Evolutionary conservation across 92 coral and sea anemone species (phyloP), one percentile per base, ranked within the genome.

Genomic region (Virgularia gustaviana): DNA sequence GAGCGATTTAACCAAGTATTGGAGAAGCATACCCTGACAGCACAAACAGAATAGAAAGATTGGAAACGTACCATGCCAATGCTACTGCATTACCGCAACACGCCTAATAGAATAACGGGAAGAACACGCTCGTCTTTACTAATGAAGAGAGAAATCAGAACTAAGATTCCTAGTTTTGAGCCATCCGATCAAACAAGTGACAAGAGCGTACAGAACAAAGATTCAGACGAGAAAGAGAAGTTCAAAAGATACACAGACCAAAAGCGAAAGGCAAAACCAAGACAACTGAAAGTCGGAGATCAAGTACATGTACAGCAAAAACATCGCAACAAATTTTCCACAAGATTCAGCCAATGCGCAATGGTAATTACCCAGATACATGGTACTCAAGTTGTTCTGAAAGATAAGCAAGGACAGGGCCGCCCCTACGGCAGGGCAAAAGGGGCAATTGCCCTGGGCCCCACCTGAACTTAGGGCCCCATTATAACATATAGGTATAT

Each of bases 1-100:
- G 85, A 84, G 38, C 79, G 76, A 16, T 78, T 83, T 62, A 74
- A 73, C 42, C n/a, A n/a, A n/a, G n/a, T n/a, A n/a, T n/a, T n/a
- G n/a, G n/a, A n/a, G n/a, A n/a, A 52, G 28, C 58, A 52, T 22
- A 33, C 28, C 6, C 58, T 11, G 28, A 57, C 78, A 27, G 51
- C 72, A 5, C 24, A 20, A 34, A 62, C 63, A 32, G 33, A 33
- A 7, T 28, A 13, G 6, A 43, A 80, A 44, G 83, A 78, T 22
- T 71, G 81, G 77, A 33, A 80, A 43, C 28, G 24, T 10, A 27
- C 76, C 22, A 20, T 77, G 1, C 71, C 87, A 36, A 78, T 33
- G 19, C 12, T 61, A 43, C 70, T 64, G 7, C n/a, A 73, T 15
- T 73, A 79, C 64, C 38, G 72, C 18, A 70, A 39, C 10, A 70